Conservation (phyloP, 2,797 vertebrate species). For the Lepidocolaptes lacrymiger region DNA sequence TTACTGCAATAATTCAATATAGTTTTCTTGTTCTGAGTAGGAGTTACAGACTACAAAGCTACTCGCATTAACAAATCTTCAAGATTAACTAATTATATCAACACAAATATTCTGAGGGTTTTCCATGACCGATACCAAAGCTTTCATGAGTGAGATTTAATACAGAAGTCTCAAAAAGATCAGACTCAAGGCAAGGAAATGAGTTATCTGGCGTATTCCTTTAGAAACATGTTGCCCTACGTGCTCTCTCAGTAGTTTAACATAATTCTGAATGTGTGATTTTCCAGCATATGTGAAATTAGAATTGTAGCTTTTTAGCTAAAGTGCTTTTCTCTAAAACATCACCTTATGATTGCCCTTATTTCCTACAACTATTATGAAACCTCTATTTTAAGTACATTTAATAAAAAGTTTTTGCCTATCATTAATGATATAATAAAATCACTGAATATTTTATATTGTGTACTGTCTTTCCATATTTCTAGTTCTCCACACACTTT, state of each 20-base stretch:
- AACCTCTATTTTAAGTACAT: neutral
- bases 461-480: neutral
- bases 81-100: neutral
- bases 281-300: neutral
- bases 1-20: neutral
- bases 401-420: neutral
- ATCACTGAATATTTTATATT: neutral
- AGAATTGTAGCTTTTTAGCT: neutral
- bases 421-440: neutral
- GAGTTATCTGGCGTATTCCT: neutral
- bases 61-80: neutral
- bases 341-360: neutral
- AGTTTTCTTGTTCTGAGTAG: neutral
- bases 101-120: neutral
- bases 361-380: neutral
- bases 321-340: neutral
- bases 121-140: neutral
- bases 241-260: neutral
- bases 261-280: neutral
- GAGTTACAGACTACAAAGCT: neutral
- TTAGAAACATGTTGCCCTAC: neutral
- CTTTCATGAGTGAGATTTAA: neutral
- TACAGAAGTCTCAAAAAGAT: neutral
- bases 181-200: neutral
- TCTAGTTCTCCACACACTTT: neutral